Conservation (phyloP, 2,113 vertebrate genomes). For the Microtus richardsoni region DNA sequence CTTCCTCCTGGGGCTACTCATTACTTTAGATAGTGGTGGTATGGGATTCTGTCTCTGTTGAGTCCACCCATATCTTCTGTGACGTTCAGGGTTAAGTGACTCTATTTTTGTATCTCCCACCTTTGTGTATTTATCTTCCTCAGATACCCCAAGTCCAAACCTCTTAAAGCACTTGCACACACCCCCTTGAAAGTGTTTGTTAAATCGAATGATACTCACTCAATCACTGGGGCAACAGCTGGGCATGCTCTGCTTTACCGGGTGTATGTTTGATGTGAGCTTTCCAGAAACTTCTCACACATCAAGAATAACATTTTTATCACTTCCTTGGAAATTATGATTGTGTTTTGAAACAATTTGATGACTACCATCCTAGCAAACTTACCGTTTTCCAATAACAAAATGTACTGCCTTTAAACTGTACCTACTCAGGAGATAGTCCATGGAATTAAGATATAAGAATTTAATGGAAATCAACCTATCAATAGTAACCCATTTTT, state of each 20-base stretch:
- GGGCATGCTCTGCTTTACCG: background rate
- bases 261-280: background rate
- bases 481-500: slow-evolving; percentile 47
- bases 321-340: slow-evolving; percentile 44
- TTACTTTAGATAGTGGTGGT: background rate
- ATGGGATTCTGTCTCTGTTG: background rate
- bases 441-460: slow-evolving; percentile 53
- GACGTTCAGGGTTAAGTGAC: background rate
- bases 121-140: background rate
- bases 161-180: background rate
- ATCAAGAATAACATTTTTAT: slow-evolving; percentile 16
- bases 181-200: slow-evolving; percentile 29
- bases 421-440: slow-evolving; percentile 27
- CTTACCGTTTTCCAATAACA: slow-evolving; percentile 46
- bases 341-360: slow-evolving; percentile 52
- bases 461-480: slow-evolving; percentile 58
- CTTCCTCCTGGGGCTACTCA: slow-evolving; percentile 59
- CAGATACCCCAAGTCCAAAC: slow-evolving; percentile 1
- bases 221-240: slow-evolving; percentile 15
- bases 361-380: slow-evolving; percentile 35
- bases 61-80: background rate
- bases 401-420: slow-evolving; percentile 43
- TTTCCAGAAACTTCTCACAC: slow-evolving; percentile 17
- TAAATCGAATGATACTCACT: slow-evolving; percentile 13
- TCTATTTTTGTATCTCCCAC: background rate